Base-by-base conservation (phyloP, 2,888 invertebrate genomes). In the Ophioninae sp. region DNA sequence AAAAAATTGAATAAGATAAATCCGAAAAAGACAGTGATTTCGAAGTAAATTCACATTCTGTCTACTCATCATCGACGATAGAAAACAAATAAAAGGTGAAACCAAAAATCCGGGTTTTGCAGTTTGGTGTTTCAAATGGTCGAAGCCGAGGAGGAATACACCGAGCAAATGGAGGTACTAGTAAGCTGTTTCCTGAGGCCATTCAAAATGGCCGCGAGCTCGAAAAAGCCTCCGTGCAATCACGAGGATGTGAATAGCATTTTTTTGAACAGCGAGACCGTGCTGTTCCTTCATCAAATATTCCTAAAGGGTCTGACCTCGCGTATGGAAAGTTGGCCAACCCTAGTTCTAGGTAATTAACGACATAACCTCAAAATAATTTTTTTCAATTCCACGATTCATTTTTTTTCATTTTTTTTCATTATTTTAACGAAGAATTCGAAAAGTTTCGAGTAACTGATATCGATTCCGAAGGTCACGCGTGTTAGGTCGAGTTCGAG, bases 181-280 rank as follows among this genome's bases (percentile, higher is more conserved):
- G 96, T 97, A 22, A 96, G 97, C 13, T 98, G 98, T 90, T 98
- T 98, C 93, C 94, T 98, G 23, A 95, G 98, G 51, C 97, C 97
- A 0, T 97, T 98, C 93, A 96, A 97, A 93, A 98, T 98, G 98
- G 98, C 98, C 0, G 98, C 98, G 37, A 97, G 97, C 90, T 97
- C 97, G 10, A 98, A 98, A 93, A 97, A 97, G 90, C 98, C 98
- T 2, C 97, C 98, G 0, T 98, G 98, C 91, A 96, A 97, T 0
- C 98, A 98, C 92, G 98, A 98, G 91, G 98, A 98, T 89, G 97
- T 98, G 82, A 98, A 98, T 93, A 98, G 98, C 79, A 98, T 98
- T 89, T 98, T 98, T 93, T 94, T 98, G 86, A 98, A 98, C 93
- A 97, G 97, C 90, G 98, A 98, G 93, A 98, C 98, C 0, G 96